Percentiles rank a stretch among this genome's conserved stretches.
Conservation (phyloP, 2,888 invertebrate species). For the Acleris sparsana region DNA sequence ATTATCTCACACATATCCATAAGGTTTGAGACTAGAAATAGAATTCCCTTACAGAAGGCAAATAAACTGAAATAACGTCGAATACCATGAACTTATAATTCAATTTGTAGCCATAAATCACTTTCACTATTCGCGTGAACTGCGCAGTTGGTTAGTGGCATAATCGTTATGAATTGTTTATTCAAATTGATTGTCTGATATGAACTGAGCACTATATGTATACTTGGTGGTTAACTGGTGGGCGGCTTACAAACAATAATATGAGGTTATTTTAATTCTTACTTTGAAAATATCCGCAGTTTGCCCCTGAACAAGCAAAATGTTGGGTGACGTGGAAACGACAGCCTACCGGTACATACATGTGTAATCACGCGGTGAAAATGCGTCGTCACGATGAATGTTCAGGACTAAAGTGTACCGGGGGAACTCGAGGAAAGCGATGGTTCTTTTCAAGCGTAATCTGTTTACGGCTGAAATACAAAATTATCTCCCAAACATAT, state of each 20-base stretch:
- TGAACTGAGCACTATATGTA: background rate
- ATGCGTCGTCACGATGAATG: slow-evolving; percentile 65
- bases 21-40: background rate
- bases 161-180: slow-evolving; percentile 55
- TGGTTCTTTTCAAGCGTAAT: slow-evolving; percentile 79
- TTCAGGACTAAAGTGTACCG: slow-evolving; percentile 53
- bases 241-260: too few relatives aligned
- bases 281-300: too few relatives aligned
- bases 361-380: slow-evolving; percentile 59
- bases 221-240: too few relatives aligned
- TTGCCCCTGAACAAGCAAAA: slow-evolving; percentile 16
- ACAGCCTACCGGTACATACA: slow-evolving; percentile 37
- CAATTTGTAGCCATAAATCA: slow-evolving; percentile 56
- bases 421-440: slow-evolving; percentile 59
- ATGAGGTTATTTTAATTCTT: too few relatives aligned
- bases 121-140: slow-evolving; percentile 81
- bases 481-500: slow-evolving; percentile 82
- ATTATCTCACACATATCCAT: background rate
- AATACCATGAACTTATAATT: slow-evolving; percentile 22
- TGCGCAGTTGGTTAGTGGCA: slow-evolving; percentile 58
- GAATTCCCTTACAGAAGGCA: background rate
- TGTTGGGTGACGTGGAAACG: slow-evolving; percentile 27
- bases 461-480: slow-evolving; percentile 82
- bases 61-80: background rate
- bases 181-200: slow-evolving; percentile 29